These are phyloP conservation scores for Timandra comae DNA, from an alignment of 2,888 invertebrate species.

Conservation along the genomic window DNA sequence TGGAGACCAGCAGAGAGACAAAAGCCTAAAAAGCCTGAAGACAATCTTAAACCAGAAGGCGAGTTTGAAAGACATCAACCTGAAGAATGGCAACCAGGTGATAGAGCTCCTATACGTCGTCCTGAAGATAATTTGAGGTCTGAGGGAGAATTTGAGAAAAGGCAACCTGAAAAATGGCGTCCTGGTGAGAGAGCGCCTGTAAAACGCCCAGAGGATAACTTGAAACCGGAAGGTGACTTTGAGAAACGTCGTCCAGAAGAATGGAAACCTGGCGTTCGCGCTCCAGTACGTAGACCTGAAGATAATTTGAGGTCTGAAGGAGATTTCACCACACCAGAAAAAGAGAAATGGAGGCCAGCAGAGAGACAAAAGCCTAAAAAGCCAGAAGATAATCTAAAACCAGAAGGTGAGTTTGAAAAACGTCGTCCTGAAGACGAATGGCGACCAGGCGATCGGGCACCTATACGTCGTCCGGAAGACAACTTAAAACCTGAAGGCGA, in stretches of 20 bases:
- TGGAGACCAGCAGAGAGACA: slow-evolving; percentile 51
- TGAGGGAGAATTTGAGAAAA: slow-evolving; percentile 61
- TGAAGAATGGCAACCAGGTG: slow-evolving; percentile 46
- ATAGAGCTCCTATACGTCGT: slow-evolving; percentile 31
- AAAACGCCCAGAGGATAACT: slow-evolving; percentile 67
- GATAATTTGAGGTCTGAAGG: slow-evolving; percentile 75
- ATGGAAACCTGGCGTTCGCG: slow-evolving; percentile 55
- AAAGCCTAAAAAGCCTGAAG: slow-evolving; percentile 70
- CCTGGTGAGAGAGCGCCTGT: slow-evolving; percentile 56
- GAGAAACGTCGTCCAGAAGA: slow-evolving; percentile 43
- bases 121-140: slow-evolving; percentile 64
- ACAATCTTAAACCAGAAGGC: slow-evolving; percentile 67
- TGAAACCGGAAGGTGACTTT: slow-evolving; percentile 68
- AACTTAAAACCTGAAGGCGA: slow-evolving; percentile 72
- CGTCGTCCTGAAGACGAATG: slow-evolving; percentile 45
- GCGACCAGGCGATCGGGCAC: slow-evolving; percentile 46
- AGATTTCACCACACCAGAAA: slow-evolving; percentile 43
- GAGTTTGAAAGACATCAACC: slow-evolving; percentile 39
- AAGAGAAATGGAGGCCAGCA: slow-evolving; percentile 40
- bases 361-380: slow-evolving; percentile 64
- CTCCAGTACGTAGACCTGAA: slow-evolving; percentile 45
- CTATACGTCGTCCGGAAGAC: slow-evolving; percentile 33
- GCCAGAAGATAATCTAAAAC: slow-evolving; percentile 76
- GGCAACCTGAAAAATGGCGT: slow-evolving; percentile 38
- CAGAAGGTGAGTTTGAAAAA: slow-evolving; percentile 36